A percentile compares a stretch with the other conserved stretches of the same genome.
phyloP scores from a whole-genome alignment of 2,888 invertebrate genomes.

The Buathra laborator region DNA sequence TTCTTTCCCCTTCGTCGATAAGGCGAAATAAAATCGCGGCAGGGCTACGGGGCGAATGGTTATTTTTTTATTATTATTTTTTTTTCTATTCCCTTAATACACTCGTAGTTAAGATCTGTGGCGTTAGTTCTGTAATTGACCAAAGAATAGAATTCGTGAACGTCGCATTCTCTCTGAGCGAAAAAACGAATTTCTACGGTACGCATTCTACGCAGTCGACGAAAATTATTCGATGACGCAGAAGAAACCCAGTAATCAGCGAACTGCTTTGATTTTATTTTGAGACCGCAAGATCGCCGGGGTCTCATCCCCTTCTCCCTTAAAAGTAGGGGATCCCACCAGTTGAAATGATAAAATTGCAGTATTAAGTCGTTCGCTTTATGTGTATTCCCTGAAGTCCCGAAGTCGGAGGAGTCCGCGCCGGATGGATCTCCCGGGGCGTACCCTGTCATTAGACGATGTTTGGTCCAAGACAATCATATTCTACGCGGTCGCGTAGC shows the following conservation, averaged over 20 bases:
- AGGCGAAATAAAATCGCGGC: slow-evolving; percentile 17
- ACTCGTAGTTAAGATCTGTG: slow-evolving; percentile 5
- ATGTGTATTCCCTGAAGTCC: slow-evolving; percentile 85
- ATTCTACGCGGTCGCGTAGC: slow-evolving; percentile 76
- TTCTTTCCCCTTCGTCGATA: slow-evolving; percentile 38
- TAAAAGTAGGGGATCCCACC: slow-evolving; percentile 69
- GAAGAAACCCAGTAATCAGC: slow-evolving; percentile 78
- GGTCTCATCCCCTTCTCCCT: slow-evolving; percentile 47
- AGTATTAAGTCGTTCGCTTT: slow-evolving; percentile 85
- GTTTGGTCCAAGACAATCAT: slow-evolving; percentile 82
- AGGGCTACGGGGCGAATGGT: not conserved
- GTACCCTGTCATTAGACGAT: slow-evolving; percentile 84
- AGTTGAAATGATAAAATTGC: slow-evolving; percentile 85
- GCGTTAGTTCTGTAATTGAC: slow-evolving; percentile 30
- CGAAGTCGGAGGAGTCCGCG: slow-evolving; percentile 75
- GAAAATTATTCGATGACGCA: slow-evolving; percentile 65
- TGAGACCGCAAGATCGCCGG: slow-evolving; percentile 82
- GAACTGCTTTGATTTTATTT: slow-evolving; percentile 84
- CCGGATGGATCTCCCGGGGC: slow-evolving; percentile 74
- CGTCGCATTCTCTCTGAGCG: slow-evolving; percentile 1
- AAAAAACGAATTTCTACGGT: slow-evolving; percentile 49
- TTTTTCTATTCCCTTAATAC: not conserved
- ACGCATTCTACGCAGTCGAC: slow-evolving; percentile 48
- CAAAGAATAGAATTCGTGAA: slow-evolving; percentile 24
- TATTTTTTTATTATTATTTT: not conserved